phyloP scores from a whole-genome alignment of 2,113 vertebrate species.

The Lampris megalopsis region DNA sequence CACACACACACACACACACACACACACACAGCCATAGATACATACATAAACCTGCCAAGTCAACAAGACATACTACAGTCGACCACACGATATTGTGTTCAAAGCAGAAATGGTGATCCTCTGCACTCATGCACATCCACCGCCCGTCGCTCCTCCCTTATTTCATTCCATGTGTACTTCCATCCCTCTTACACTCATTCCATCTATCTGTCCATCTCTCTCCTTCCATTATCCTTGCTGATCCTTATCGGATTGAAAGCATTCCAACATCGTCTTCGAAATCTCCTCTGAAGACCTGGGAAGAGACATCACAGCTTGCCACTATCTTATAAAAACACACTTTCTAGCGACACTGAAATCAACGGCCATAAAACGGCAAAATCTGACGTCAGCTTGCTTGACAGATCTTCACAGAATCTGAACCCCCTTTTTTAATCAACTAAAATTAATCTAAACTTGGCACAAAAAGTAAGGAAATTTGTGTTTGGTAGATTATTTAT shows the following conservation, averaged over 20 bases:
- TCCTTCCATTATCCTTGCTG: conserved; percentile 22
- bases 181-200: conserved; percentile 11
- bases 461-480: too few relatives aligned
- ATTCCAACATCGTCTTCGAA: conserved; percentile 15
- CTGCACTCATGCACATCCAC: conserved; percentile 34
- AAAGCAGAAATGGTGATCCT: background rate
- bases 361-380: background rate
- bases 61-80: background rate
- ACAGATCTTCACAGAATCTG: too few relatives aligned
- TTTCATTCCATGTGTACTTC: background rate
- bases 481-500: too few relatives aligned
- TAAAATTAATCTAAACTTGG: too few relatives aligned
- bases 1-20: too few relatives aligned
- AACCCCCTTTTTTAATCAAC: too few relatives aligned
- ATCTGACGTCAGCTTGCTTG: background rate
- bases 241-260: conserved; percentile 22
- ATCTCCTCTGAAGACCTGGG: background rate
- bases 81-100: conserved; percentile 10
- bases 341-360: too few relatives aligned
- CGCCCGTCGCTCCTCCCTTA: background rate
- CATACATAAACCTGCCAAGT: background rate
- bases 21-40: background rate
- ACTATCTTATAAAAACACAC: conserved; percentile 30
- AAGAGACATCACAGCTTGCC: conserved; percentile 10
- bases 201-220: conserved; percentile 14